Evolutionary conservation across 1,140 invertebrate species (phyloP), one percentile per base, ranked within the genome.

Genomic region (Cherax destructor): DNA sequence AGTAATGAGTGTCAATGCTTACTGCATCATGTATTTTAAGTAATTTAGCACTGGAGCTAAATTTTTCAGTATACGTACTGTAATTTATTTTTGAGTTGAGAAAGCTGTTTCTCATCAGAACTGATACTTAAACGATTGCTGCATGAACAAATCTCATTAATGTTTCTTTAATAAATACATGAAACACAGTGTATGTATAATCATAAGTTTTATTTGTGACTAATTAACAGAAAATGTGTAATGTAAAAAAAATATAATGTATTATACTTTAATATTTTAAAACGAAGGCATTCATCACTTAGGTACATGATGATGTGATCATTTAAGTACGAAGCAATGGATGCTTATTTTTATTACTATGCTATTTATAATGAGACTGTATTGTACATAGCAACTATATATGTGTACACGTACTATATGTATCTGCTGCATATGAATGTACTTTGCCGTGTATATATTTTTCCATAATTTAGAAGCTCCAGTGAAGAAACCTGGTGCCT

Each of bases 121-220:
- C 21, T 69, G 13, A 56, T 56, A 56, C 52, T n/a, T 69, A 69
- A 21, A 69, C 2, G 18, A 69, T 69, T 18, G 18, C 13, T 18
- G 18, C 13, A 69, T 69, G 13, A 18, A 21, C 69, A 74, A 74
- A 21, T 74, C 7, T 50, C 50, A 52, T 11, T 5, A 4, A 3
- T 80, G 18, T 80, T 49, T 4, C 69, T 30, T 74, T n/a, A 74
- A 10, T 11, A 74, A 74, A 74, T 74, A 30, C n/a, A 30, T 74
- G 69, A 74, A 74, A 74, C 69, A 80, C 49, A 80, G 18, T 80
- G 79, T 65, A 65, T 18, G 18, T 65, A 65, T 18, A 65, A 21
- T 65, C 18, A 18, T 18, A 65, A 21, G 21, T 18, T 65, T 6
- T 13, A 65, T 65, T 21, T 65, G 21, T 65, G 18, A 21, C 5